Conservation (phyloP, 2,888 invertebrate genomes). For the Agonopterix subpropinquella region DNA sequence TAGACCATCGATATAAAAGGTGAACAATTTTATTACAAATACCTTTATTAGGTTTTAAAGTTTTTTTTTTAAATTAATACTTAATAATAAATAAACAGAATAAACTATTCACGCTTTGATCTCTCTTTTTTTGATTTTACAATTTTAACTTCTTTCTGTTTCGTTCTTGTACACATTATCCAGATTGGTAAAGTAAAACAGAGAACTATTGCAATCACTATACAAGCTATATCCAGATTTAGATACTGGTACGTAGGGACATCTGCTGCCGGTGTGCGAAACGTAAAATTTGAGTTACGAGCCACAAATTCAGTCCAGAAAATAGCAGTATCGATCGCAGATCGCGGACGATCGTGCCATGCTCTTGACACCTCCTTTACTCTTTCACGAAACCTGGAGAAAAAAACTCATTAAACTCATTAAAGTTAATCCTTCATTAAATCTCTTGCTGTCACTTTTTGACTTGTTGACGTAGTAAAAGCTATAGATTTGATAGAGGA, state of each 20-base stretch:
- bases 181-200: background rate
- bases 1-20: too few species aligned
- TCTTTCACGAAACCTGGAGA: conserved; percentile 46
- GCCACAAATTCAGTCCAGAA: conserved; percentile 79
- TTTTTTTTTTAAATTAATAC: too few species aligned
- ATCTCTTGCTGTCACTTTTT: too few species aligned
- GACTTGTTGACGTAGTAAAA: too few species aligned
- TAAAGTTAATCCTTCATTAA: too few species aligned
- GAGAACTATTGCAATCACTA: background rate
- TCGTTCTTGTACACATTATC: background rate
- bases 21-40: too few species aligned
- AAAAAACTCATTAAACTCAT: too few species aligned
- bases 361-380: conserved; percentile 66
- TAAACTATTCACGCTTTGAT: background rate
- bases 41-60: background rate
- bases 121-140: background rate
- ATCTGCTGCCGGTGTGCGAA: conserved; percentile 58
- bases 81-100: background rate
- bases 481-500: too few species aligned
- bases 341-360: conserved; percentile 75
- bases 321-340: conserved; percentile 75
- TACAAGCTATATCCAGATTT: conserved; percentile 41
- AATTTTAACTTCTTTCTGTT: background rate
- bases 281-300: conserved; percentile 52
- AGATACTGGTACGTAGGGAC: conserved; percentile 68